phyloP scores from a whole-genome alignment of 2,888 invertebrate genomes.

The Polyommatus iphigenia region DNA sequence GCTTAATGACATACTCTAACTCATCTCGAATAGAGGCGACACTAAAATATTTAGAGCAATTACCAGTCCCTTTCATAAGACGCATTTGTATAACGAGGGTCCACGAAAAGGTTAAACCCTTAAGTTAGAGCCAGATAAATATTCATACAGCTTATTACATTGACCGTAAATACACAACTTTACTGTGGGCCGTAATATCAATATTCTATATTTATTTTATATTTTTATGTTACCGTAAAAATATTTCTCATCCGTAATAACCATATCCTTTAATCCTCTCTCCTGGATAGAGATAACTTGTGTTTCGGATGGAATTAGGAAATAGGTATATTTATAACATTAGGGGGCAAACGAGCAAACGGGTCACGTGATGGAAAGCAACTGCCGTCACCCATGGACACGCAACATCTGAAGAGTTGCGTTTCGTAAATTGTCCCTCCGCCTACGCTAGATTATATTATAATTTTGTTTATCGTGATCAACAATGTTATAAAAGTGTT shows the following conservation, averaged over 20 bases:
- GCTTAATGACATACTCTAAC: slow-evolving; percentile 7
- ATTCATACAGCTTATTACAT: slow-evolving; percentile 26
- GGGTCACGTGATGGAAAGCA: too few species aligned
- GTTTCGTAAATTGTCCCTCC: too few species aligned
- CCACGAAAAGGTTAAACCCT: slow-evolving; percentile 6
- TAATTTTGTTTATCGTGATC: too few species aligned
- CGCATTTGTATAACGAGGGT: slow-evolving; percentile 35
- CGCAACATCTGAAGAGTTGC: too few species aligned
- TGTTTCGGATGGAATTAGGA: background rate
- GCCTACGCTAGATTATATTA: too few species aligned
- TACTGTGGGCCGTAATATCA: slow-evolving; percentile 14
- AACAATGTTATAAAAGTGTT: too few species aligned
- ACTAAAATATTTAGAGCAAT: slow-evolving; percentile 34
- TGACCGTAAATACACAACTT: slow-evolving; percentile 3
- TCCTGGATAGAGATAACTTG: background rate
- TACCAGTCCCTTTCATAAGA: slow-evolving; percentile 29
- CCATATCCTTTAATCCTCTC: background rate
- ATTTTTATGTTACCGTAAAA: slow-evolving; percentile 7
- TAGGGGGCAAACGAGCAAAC: too few species aligned
- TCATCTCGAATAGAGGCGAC: background rate
- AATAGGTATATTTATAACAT: background rate
- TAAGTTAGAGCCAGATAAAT: slow-evolving; percentile 17
- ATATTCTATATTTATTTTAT: slow-evolving; percentile 8
- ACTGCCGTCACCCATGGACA: too few species aligned
- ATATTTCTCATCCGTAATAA: background rate